These are phyloP conservation scores for Parelbella ahira DNA, from an alignment of 2,888 invertebrate genomes.

Conservation along the genomic window DNA sequence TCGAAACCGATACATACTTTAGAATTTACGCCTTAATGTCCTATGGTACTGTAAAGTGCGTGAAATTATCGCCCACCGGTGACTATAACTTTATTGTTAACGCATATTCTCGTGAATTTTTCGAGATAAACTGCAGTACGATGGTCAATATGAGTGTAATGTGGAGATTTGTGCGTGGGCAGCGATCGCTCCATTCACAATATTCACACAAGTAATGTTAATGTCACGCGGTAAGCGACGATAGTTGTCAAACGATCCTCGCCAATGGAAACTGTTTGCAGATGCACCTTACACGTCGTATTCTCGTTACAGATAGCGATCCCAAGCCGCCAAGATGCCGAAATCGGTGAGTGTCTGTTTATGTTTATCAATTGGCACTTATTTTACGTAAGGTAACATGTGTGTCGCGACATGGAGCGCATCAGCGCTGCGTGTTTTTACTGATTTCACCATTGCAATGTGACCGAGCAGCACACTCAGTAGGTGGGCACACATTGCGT, in stretches of 20 bases:
- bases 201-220: conserved; percentile 36
- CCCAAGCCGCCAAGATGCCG: conserved; percentile 81
- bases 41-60: conserved; percentile 40
- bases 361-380: conserved; percentile 21
- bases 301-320: conserved; percentile 73
- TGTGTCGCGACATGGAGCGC: conserved; percentile 26
- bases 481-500: conserved; percentile 40
- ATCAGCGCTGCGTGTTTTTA: conserved; percentile 46
- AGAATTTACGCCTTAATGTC: no score
- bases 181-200: conserved; percentile 43
- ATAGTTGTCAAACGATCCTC: conserved; percentile 44
- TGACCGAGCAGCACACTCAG: conserved; percentile 50
- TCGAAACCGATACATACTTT: no score
- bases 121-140: conserved; percentile 43
- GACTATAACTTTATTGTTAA: conserved; percentile 54
- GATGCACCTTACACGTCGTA: conserved; percentile 45
- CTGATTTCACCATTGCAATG: conserved; percentile 70
- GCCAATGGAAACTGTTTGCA: conserved; percentile 42
- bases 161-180: conserved; percentile 30
- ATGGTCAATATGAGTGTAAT: conserved; percentile 31
- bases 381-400: conserved; percentile 22
- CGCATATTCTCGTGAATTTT: conserved; percentile 42
- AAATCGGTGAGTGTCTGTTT: conserved; percentile 81
- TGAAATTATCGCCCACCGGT: conserved; percentile 55
- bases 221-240: conserved; percentile 45